Percentiles rank a stretch among this genome's conserved stretches.
phyloP scores from a whole-genome alignment of 2,888 invertebrate species.

The Phortica magna region DNA sequence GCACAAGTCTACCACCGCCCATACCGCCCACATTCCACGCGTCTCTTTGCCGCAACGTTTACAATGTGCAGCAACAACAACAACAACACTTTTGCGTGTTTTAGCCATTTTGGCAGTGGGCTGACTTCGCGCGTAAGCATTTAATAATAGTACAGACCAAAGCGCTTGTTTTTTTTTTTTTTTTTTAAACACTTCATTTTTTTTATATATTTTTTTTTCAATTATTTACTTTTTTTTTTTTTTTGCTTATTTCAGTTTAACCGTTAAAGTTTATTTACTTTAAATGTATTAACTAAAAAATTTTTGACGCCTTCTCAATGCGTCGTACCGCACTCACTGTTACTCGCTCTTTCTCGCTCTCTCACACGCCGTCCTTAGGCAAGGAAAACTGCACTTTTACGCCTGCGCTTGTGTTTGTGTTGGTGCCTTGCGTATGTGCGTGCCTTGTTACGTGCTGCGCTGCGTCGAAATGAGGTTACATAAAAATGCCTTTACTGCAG shows the following conservation, averaged over 20 bases:
- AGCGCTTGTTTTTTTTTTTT: neutral
- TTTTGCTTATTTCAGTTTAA: neutral
- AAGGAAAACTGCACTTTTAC: too few species aligned
- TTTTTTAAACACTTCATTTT: slow-evolving; percentile 2
- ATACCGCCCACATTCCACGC: neutral
- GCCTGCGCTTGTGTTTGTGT: too few species aligned
- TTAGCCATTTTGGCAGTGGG: slow-evolving; percentile 27
- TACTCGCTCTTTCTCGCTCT: too few species aligned
- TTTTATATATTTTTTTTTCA: neutral
- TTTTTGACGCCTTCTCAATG: slow-evolving; percentile 22
- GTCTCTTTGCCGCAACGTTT: neutral
- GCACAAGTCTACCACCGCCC: too few species aligned
- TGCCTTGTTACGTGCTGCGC: neutral
- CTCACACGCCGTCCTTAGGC: too few species aligned
- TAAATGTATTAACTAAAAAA: slow-evolving; percentile 25
- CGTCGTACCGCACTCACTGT: too few species aligned
- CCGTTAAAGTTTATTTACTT: neutral
- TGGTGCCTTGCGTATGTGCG: too few species aligned
- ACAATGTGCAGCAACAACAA: neutral
- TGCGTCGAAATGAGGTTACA: slow-evolving; percentile 17
- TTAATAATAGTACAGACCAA: slow-evolving; percentile 27
- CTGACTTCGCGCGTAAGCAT: slow-evolving; percentile 26
- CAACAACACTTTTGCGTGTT: slow-evolving; percentile 20
- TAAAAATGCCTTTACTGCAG: neutral
- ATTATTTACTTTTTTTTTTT: neutral